Conservation (phyloP, 2,113 vertebrate genomes). For the Rhinolophus ferrumequinum region DNA sequence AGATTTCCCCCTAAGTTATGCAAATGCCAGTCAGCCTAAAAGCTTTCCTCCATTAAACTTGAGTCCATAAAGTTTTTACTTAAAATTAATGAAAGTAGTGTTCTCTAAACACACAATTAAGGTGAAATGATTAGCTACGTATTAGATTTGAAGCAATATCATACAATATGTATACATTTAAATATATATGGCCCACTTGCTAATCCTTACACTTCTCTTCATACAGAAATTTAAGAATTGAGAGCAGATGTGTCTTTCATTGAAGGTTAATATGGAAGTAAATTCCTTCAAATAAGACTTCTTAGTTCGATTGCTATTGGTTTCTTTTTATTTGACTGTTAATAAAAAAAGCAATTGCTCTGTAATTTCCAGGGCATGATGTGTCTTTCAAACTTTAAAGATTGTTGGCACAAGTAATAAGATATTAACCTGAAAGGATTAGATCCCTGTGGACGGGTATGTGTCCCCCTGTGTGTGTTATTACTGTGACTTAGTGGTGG, state of each 20-base stretch:
- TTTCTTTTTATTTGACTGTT: conserved; percentile 1
- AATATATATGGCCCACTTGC: background rate
- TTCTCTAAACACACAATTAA: conserved; percentile 13
- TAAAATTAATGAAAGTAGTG: background rate
- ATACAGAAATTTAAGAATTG: background rate
- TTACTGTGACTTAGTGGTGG: background rate
- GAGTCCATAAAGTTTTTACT: background rate
- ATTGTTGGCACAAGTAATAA: background rate
- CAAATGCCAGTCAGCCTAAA: background rate
- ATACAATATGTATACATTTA: background rate
- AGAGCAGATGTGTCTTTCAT: background rate
- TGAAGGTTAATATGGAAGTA: background rate
- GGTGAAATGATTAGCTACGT: background rate
- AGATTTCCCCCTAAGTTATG: background rate
- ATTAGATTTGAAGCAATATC: conserved; percentile 6
- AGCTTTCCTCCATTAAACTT: background rate
- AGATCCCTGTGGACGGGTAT: background rate
- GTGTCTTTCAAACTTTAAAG: conserved; percentile 9
- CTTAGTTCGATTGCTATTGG: background rate
- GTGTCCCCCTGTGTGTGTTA: background rate
- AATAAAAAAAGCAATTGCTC: background rate
- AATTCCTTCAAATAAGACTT: background rate
- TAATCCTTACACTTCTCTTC: background rate
- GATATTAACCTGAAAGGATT: background rate
- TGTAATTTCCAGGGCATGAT: background rate